Percentiles rank a stretch among this genome's conserved stretches.
Conservation (phyloP, 2,888 invertebrate species). For the Epicampocera succincta region DNA sequence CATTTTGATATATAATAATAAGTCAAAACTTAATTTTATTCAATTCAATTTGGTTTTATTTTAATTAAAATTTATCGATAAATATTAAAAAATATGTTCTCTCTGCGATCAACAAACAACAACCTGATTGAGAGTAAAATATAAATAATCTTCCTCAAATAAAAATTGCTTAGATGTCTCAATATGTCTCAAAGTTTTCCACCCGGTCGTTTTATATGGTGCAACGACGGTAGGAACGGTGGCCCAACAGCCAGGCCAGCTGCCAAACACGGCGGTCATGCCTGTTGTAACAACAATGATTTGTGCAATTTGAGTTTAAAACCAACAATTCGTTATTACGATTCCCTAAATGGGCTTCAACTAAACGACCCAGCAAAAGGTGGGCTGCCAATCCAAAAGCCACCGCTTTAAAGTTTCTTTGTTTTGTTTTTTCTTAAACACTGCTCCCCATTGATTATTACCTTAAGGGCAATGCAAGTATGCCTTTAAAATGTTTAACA, state of each 20-base stretch:
- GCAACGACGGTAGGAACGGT: constrained; percentile 79
- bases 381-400: constrained; percentile 63
- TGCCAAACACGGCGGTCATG: constrained; percentile 78
- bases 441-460: constrained; percentile 56
- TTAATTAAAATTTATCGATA: constrained; percentile 29
- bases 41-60: constrained; percentile 44
- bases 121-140: constrained; percentile 25
- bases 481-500: constrained; percentile 56
- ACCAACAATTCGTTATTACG: constrained; percentile 79
- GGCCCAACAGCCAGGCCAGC: constrained; percentile 80
- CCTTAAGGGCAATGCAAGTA: constrained; percentile 60
- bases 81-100: constrained; percentile 19
- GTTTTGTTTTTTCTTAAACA: constrained; percentile 45
- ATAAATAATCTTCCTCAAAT: constrained; percentile 35
- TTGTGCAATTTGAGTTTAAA: constrained; percentile 81
- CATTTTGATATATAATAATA: constrained; percentile 29
- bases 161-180: constrained; percentile 76
- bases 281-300: constrained; percentile 80
- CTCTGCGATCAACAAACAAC: constrained; percentile 33
- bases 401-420: constrained; percentile 64
- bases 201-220: constrained; percentile 81
- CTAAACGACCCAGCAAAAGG: constrained; percentile 60
- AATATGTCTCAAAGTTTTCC: constrained; percentile 80
- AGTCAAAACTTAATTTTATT: constrained; percentile 31
- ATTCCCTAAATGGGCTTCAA: constrained; percentile 72